phyloP scores from a whole-genome alignment of 1,140 invertebrate species.

The Apolygus lucorum region DNA sequence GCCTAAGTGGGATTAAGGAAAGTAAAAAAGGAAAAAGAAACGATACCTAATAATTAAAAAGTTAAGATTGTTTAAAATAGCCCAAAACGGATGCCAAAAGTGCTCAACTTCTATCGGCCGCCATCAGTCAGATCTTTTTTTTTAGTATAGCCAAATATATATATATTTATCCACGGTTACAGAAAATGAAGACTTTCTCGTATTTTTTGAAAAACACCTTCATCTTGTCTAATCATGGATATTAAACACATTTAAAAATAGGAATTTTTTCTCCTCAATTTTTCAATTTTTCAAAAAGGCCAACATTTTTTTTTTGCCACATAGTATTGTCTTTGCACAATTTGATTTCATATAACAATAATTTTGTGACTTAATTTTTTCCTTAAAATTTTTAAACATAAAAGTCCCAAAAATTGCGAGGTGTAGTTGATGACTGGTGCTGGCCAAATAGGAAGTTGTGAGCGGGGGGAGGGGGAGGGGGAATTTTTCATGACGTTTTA shows the following conservation, averaged over 20 bases:
- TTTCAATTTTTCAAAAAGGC: constrained; percentile 23
- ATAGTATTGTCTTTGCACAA: constrained; percentile 29
- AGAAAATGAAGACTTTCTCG: constrained; percentile 11
- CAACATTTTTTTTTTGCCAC: constrained; percentile 23
- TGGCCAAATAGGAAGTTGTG: no score
- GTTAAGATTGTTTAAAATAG: background rate
- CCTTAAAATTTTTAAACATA: constrained; percentile 23
- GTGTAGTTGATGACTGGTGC: constrained; percentile 27
- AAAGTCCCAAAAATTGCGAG: constrained; percentile 29
- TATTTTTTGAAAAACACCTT: no score
- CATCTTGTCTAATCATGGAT: constrained; percentile 11
- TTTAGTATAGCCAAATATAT: background rate
- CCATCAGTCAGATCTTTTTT: background rate
- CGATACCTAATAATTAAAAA: constrained; percentile 15
- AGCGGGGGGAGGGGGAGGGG: no score
- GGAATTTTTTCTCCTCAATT: no score
- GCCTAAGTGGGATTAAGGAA: background rate
- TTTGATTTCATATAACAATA: constrained; percentile 27
- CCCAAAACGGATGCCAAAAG: no score
- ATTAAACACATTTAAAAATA: constrained; percentile 21
- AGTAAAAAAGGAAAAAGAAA: constrained; percentile 8
- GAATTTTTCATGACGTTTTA: no score
- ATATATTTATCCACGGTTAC: constrained; percentile 18
- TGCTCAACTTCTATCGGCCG: background rate
- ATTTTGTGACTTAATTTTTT: constrained; percentile 20